Evolutionary conservation across 2,888 invertebrate species (phyloP).

Genomic region (Ophioninae sp.): DNA sequence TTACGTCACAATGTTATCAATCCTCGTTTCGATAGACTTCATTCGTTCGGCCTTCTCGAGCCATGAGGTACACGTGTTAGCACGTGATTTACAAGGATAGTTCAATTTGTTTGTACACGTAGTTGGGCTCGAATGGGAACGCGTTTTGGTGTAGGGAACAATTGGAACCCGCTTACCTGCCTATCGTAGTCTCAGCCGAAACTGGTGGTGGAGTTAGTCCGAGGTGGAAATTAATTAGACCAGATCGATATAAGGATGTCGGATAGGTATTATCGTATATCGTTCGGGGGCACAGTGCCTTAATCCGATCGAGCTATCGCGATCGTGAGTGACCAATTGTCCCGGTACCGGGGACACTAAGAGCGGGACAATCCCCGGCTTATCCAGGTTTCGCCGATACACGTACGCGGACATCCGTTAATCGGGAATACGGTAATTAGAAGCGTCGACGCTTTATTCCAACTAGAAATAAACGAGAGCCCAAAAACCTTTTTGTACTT

Average conservation of each 20-base stretch:
- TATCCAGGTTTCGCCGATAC: constrained; percentile 52
- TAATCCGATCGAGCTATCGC: constrained; percentile 73
- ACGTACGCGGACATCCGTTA: constrained; percentile 70
- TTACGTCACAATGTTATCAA: neutral
- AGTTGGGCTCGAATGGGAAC: neutral
- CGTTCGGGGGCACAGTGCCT: constrained; percentile 62
- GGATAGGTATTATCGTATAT: constrained; percentile 54
- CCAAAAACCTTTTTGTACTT: constrained; percentile 22
- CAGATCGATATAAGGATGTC: constrained; percentile 68
- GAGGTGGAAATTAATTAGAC: constrained; percentile 72
- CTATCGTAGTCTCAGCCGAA: constrained; percentile 7
- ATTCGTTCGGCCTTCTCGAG: neutral
- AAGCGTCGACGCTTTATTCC: constrained; percentile 67
- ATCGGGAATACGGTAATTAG: constrained; percentile 72
- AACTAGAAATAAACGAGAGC: constrained; percentile 37
- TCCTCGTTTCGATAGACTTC: neutral
- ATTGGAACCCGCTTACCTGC: constrained; percentile 28
- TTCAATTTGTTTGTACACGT: neutral
- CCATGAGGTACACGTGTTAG: neutral
- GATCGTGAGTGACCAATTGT: constrained; percentile 68
- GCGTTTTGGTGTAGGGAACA: constrained; percentile 5
- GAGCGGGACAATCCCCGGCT: constrained; percentile 50
- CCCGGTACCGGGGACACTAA: constrained; percentile 50
- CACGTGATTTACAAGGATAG: neutral
- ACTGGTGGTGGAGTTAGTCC: constrained; percentile 43